Percentiles rank a stretch among this genome's conserved stretches.
These are phyloP conservation scores for Formicarius rufipectus DNA, from an alignment of 2,113 vertebrate genomes.

Conservation along the genomic window DNA sequence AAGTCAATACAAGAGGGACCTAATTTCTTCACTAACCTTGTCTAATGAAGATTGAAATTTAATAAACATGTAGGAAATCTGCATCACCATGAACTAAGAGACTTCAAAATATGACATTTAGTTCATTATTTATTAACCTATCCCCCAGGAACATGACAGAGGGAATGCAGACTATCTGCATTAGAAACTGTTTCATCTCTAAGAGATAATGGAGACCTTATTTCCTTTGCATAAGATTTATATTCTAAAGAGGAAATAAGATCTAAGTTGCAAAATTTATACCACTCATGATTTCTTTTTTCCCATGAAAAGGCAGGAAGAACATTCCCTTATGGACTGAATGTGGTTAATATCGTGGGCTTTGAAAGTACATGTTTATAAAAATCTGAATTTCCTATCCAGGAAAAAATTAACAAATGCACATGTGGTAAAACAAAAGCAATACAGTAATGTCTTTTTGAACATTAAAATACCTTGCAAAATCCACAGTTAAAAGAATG, in stretches of 20 bases:
- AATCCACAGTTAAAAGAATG: not conserved
- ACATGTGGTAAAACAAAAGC: not conserved
- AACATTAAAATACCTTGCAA: not conserved
- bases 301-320: not conserved
- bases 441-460: not conserved
- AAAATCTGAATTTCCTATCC: not conserved
- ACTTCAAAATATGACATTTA: constrained; percentile 67
- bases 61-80: constrained; percentile 53
- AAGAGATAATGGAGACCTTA: constrained; percentile 44
- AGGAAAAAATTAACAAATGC: not conserved
- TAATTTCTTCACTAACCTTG: constrained; percentile 43
- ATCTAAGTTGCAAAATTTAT: constrained; percentile 55
- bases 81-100: constrained; percentile 49
- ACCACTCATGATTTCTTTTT: not conserved
- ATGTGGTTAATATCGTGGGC: not conserved
- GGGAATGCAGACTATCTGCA: constrained; percentile 30
- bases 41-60: constrained; percentile 65
- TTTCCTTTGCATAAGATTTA: constrained; percentile 54
- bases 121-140: constrained; percentile 67
- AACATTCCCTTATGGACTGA: not conserved
- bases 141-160: constrained; percentile 47
- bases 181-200: constrained; percentile 59
- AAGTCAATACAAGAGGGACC: constrained; percentile 23
- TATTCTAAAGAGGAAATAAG: constrained; percentile 50
- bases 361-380: not conserved